These are phyloP conservation scores for Gryon sp. DNA, from an alignment of 1,140 invertebrate genomes.

Conservation along the genomic window DNA sequence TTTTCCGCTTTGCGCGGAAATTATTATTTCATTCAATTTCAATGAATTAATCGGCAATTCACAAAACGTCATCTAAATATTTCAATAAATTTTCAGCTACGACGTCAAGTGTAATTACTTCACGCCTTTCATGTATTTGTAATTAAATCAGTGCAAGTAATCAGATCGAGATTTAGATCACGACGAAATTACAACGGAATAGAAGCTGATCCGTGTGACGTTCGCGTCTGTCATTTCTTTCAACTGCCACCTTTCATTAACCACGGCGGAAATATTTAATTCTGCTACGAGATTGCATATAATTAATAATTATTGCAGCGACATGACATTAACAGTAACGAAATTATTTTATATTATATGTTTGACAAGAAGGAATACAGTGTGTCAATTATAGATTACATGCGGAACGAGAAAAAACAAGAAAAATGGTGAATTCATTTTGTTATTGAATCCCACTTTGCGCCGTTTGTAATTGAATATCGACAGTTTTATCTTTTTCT, in stretches of 20 bases:
- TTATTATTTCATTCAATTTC: neutral
- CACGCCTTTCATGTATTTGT: conserved; percentile 39
- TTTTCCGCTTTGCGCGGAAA: neutral
- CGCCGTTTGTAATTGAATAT: too few species aligned
- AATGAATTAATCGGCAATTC: conserved; percentile 14
- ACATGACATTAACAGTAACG: conserved; percentile 25
- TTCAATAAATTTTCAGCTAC: conserved; percentile 20
- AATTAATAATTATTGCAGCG: conserved; percentile 33
- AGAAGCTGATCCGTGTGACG: conserved; percentile 39
- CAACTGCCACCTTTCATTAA: conserved; percentile 40
- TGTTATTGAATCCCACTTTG: too few species aligned
- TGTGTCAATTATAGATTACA: conserved; percentile 18
- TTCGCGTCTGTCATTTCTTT: conserved; percentile 44
- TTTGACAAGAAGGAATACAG: too few species aligned
- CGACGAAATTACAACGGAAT: conserved; percentile 45
- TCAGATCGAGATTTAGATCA: conserved; percentile 48
- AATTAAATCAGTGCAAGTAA: conserved; percentile 56
- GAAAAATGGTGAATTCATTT: too few species aligned
- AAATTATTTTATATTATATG: too few species aligned
- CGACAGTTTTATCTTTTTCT: too few species aligned
- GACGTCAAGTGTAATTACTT: conserved; percentile 22
- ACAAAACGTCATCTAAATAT: conserved; percentile 21
- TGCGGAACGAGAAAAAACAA: too few species aligned
- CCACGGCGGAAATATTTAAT: conserved; percentile 44
- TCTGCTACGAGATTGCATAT: conserved; percentile 31